These are phyloP conservation scores for Augochlorella aurata DNA, from an alignment of 2,888 invertebrate genomes.

Conservation along the genomic window DNA sequence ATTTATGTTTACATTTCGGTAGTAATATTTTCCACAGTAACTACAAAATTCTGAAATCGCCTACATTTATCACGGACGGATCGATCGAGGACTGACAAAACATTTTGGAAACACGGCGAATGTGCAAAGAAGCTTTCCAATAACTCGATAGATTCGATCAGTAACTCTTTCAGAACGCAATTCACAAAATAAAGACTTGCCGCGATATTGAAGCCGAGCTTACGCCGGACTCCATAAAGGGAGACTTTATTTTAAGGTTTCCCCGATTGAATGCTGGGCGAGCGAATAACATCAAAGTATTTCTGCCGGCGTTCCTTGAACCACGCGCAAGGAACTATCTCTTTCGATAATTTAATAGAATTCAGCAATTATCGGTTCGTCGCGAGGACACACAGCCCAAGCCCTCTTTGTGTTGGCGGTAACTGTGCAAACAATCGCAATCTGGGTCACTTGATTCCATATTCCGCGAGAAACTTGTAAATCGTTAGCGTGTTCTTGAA, in stretches of 20 bases:
- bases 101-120: too few relatives aligned
- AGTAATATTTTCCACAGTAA: too few relatives aligned
- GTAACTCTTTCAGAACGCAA: neutral
- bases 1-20: too few relatives aligned
- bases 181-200: neutral
- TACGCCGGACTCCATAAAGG: neutral
- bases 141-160: too few relatives aligned
- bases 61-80: too few relatives aligned
- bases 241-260: neutral
- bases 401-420: neutral
- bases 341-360: conserved; percentile 28
- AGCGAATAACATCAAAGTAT: neutral
- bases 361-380: conserved; percentile 41
- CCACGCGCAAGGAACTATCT: neutral
- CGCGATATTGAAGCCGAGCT: neutral
- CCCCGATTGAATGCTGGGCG: neutral
- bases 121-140: too few relatives aligned
- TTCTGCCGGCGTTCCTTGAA: neutral
- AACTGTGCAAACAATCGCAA: conserved; percentile 46
- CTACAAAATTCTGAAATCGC: too few relatives aligned
- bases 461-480: conserved; percentile 50
- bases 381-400: conserved; percentile 7
- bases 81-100: too few relatives aligned
- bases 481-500: conserved; percentile 32
- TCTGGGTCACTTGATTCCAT: conserved; percentile 51